These are phyloP conservation scores for Pseudocheirus occidentalis DNA, from an alignment of 2,797 vertebrate genomes.

Conservation along the genomic window DNA sequence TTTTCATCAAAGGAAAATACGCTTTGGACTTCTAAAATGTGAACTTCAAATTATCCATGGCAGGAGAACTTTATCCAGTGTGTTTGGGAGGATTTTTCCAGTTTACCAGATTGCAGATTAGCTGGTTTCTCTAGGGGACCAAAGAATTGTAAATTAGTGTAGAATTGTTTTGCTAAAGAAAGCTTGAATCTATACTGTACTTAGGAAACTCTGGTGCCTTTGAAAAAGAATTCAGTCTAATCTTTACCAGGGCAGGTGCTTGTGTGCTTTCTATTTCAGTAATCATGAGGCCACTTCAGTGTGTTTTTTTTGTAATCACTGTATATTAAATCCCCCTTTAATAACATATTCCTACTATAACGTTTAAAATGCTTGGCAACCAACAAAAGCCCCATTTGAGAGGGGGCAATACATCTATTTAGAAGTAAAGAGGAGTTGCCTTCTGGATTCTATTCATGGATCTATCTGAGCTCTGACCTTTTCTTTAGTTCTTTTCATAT, in stretches of 20 bases:
- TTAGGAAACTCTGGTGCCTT: slow-evolving; percentile 1
- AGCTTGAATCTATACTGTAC: slow-evolving; percentile 14
- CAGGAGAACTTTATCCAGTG: not conserved
- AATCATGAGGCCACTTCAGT: slow-evolving; percentile 63
- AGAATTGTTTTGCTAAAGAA: not conserved
- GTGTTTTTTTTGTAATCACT: slow-evolving; percentile 67
- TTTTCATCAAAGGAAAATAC: slow-evolving; percentile 19
- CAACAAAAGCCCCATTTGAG: slow-evolving; percentile 74
- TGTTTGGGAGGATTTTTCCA: not conserved
- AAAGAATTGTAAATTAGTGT: not conserved
- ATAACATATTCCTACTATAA: slow-evolving; percentile 80
- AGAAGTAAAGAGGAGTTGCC: slow-evolving; percentile 75
- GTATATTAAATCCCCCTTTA: slow-evolving; percentile 81
- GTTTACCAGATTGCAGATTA: slow-evolving; percentile 21
- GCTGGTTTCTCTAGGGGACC: not conserved
- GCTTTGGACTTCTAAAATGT: not conserved
- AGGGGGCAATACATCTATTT: slow-evolving; percentile 74
- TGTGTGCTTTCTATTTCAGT: slow-evolving; percentile 51
- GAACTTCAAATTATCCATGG: not conserved
- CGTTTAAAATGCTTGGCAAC: slow-evolving; percentile 80
- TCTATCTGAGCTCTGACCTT: slow-evolving; percentile 70
- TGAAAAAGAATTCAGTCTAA: not conserved
- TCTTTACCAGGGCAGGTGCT: slow-evolving; percentile 42
- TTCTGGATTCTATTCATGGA: slow-evolving; percentile 74
- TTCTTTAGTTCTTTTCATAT: slow-evolving; percentile 80